A percentile compares a stretch with the other conserved stretches of the same genome.
Evolutionary conservation across 1,140 invertebrate genomes (phyloP).

Genomic region (Pachyrhynchus sulphureomaculatus): DNA sequence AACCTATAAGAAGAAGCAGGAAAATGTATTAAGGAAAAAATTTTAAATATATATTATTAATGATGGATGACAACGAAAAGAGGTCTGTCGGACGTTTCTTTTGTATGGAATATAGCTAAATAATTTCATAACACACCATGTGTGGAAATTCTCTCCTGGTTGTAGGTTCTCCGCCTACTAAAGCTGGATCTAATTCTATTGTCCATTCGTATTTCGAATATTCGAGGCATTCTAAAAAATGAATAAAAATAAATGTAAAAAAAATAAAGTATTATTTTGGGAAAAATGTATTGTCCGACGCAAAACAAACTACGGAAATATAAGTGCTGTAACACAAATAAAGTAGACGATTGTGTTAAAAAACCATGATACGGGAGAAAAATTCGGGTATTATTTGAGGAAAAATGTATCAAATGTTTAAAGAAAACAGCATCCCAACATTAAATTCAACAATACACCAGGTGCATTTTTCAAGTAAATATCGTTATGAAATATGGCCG

Average conservation of each 20-base stretch:
- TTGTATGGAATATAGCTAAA: background rate
- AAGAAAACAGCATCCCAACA: too few relatives aligned
- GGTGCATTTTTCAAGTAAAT: too few relatives aligned
- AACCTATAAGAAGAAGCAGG: background rate
- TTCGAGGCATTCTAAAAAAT: slow-evolving; percentile 15
- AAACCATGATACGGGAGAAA: too few relatives aligned
- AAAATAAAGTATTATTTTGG: background rate
- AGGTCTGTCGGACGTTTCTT: background rate
- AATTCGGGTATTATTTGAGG: too few relatives aligned
- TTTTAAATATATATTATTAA: too few relatives aligned
- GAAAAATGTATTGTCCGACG: background rate
- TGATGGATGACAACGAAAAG: too few relatives aligned
- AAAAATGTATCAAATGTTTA: too few relatives aligned
- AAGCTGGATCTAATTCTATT: slow-evolving; percentile 15
- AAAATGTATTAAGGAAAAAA: background rate
- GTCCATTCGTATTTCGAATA: slow-evolving; percentile 36
- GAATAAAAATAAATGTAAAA: background rate
- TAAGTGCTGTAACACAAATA: too few relatives aligned
- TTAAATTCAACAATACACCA: too few relatives aligned
- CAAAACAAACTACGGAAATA: too few relatives aligned
- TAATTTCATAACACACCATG: slow-evolving; percentile 30
- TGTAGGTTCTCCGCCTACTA: slow-evolving; percentile 38
- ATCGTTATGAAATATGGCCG: too few relatives aligned
- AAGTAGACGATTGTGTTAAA: too few relatives aligned
- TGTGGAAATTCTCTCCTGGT: slow-evolving; percentile 42